Percentiles rank a stretch among this genome's conserved stretches.
Evolutionary conservation across 53 echinoderm and acorn worm species (phyloP).

Genomic region (Echinarachnius parma): DNA sequence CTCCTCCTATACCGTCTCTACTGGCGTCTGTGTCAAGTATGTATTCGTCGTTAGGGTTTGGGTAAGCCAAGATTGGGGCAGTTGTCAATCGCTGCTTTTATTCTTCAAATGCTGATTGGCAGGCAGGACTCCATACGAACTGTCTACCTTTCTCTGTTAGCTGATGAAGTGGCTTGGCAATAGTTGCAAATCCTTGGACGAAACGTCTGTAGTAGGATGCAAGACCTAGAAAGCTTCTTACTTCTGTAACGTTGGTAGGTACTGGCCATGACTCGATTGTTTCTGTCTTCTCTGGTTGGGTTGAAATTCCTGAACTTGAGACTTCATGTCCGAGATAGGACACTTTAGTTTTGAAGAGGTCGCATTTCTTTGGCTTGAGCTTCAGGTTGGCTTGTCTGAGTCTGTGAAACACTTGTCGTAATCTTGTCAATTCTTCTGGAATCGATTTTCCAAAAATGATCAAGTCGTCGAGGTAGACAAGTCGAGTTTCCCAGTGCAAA

Average conservation of each 20-base stretch:
- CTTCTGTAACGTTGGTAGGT: constrained; percentile 39
- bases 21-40: constrained; percentile 57
- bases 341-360: constrained; percentile 35
- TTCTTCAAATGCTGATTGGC: constrained; percentile 31
- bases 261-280: constrained; percentile 31
- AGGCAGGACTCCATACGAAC: constrained; percentile 33
- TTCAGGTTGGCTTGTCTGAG: constrained; percentile 38
- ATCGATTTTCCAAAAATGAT: constrained; percentile 49
- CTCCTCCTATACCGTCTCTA: constrained; percentile 41
- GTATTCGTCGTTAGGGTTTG: constrained; percentile 16
- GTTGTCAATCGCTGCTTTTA: constrained; percentile 23
- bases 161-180: constrained; percentile 46
- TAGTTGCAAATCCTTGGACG: constrained; percentile 37
- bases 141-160: constrained; percentile 41
- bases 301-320: constrained; percentile 9
- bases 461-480: constrained; percentile 53
- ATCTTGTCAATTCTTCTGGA: constrained; percentile 9
- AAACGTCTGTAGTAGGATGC: constrained; percentile 53
- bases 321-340: constrained; percentile 46
- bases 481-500: constrained; percentile 36
- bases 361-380: constrained; percentile 44
- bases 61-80: constrained; percentile 47
- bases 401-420: constrained; percentile 23
- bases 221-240: constrained; percentile 45
- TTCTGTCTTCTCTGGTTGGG: constrained; percentile 16